Conservation (phyloP, 2,113 vertebrate species). For the Melierax canorus region DNA sequence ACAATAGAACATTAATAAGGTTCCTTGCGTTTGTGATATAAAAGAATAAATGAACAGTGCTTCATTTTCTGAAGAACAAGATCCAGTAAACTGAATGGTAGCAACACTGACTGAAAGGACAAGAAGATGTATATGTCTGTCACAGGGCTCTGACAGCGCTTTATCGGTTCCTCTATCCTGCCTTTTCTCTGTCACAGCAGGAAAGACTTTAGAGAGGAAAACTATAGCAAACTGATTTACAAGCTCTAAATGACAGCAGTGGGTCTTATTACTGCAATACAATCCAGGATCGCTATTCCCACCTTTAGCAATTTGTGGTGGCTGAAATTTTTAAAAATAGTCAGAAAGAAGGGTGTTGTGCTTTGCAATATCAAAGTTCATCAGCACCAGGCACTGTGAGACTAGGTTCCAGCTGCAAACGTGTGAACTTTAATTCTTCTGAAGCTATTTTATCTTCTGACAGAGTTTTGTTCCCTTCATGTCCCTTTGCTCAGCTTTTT, state of each 20-base stretch:
- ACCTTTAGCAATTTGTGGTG: neutral
- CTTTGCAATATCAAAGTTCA: conserved; percentile 6
- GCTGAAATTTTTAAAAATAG: neutral
- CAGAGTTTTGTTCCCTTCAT: conserved; percentile 25
- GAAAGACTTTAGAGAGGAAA: neutral
- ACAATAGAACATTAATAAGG: neutral
- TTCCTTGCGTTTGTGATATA: neutral
- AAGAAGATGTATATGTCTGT: neutral
- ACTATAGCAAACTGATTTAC: neutral
- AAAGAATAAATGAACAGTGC: conserved; percentile 1
- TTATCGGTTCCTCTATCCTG: neutral
- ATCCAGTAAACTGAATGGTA: neutral
- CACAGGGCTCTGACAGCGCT: neutral
- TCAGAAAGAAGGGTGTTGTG: neutral
- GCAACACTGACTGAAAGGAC: neutral
- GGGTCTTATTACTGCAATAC: neutral
- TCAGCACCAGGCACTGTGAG: neutral
- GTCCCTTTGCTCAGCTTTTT: neutral
- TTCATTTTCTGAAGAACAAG: neutral
- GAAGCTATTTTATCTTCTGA: conserved; percentile 38
- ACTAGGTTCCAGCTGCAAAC: neutral
- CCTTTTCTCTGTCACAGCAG: neutral
- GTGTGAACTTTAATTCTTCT: neutral
- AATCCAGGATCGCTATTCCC: neutral
- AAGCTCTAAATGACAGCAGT: neutral